Evolutionary conservation across 2,888 invertebrate genomes (phyloP), one percentile per base, ranked within the genome.

Genomic region (Limnephilus rhombicus): DNA sequence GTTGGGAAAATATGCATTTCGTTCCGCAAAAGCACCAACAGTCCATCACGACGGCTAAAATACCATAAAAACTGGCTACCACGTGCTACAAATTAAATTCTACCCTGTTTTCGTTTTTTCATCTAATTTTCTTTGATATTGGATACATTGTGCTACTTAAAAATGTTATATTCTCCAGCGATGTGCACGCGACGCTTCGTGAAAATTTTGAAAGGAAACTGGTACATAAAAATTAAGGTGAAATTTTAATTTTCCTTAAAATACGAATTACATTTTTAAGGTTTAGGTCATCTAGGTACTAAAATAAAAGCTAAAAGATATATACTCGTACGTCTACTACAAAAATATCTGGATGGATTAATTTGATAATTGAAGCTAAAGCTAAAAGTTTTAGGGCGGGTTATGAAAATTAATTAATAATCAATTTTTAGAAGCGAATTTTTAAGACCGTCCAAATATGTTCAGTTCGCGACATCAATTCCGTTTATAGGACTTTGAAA

Each of bases 1-100:
- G 13, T 45, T 37, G 45, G 45, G 29, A 29, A 49, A 86, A 86
- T 86, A 86, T 86, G 86, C 86, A 86, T 86, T 86, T 86, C n/a
- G 86, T 29, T 86, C 11, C 53, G 13, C 45, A 13, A 86, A 37
- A 41, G 85, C 68, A 68, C 68, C 68, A n/a, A 68, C 68, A 68
- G 68, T 68, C 68, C 68, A 68, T 68, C 68, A 68, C 68, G 9
- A 68, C 9, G 68, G n/a, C 68, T 68, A n/a, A 24, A 24, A 68
- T 68, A 68, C 68, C n/a, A 68, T 68, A 68, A 68, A 68, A 85
- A 85, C 37, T 24, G 29, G 34, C 34, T 82, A 18, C 34, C 82
- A 82, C 82, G 82, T 34, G 85, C 18, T 85, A 18, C 18, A 85
- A 37, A 37, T 34, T 24, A 85, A 85, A 85, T 85, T 68, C 9